Conservation (phyloP, 2,113 vertebrate species). For the Lynx canadensis region DNA sequence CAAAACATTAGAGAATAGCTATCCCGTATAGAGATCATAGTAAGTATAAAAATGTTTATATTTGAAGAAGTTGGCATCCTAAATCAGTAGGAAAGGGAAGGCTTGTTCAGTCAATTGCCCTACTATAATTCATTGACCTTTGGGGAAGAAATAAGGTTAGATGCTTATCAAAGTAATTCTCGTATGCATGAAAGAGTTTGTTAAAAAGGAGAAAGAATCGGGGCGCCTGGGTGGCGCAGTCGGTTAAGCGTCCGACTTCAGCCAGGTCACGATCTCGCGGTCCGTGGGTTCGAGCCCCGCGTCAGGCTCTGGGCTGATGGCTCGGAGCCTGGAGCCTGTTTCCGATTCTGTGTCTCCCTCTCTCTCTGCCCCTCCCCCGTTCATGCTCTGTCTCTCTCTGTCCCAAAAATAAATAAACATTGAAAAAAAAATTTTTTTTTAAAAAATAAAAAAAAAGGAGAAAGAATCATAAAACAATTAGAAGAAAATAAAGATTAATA, state of each 20-base stretch:
- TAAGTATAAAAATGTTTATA: not conserved
- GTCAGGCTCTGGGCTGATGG: too few species aligned
- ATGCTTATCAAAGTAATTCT: not conserved
- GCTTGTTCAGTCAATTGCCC: not conserved
- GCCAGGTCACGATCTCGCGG: too few species aligned
- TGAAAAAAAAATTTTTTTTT: too few species aligned
- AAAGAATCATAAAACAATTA: not conserved
- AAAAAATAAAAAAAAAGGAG: too few species aligned
- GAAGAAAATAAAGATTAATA: constrained; percentile 9
- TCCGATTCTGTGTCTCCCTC: too few species aligned
- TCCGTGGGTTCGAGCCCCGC: too few species aligned
- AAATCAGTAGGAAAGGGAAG: not conserved
- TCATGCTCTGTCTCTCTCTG: too few species aligned
- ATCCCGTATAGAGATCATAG: not conserved
- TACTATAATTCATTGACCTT: not conserved
- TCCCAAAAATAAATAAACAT: too few species aligned
- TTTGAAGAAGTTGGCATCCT: not conserved
- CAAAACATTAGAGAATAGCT: not conserved
- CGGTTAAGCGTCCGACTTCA: too few species aligned
- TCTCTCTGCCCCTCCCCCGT: too few species aligned
- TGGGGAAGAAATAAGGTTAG: not conserved
- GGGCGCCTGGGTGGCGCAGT: too few species aligned
- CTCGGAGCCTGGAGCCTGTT: too few species aligned
- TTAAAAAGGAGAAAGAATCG: not conserved
- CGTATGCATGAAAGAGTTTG: not conserved